Conservation (phyloP, 2,797 vertebrate species). For the Erithacus rubecula region DNA sequence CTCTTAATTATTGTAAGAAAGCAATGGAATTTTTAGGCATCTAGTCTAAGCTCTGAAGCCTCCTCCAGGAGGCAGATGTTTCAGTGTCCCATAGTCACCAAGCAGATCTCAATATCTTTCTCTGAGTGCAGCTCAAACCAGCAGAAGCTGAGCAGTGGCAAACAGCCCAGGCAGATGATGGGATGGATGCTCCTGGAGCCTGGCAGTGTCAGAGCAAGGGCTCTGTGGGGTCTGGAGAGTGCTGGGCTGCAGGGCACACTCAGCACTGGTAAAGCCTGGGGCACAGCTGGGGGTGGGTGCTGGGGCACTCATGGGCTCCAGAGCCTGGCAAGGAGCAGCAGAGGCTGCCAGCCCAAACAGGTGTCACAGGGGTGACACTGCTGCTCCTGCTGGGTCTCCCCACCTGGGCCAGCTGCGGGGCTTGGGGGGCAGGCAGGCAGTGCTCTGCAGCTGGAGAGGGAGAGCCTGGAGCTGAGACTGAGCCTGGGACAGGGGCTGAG, state of each 20-base stretch:
- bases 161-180: background rate
- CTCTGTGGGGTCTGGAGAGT: no score
- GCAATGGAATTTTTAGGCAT: background rate
- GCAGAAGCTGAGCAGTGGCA: accelerated
- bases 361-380: background rate
- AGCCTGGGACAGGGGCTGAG: background rate
- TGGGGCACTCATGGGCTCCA: accelerated
- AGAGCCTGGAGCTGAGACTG: accelerated
- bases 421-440: background rate
- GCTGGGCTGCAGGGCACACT: background rate
- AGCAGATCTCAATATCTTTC: accelerated
- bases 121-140: background rate
- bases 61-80: background rate
- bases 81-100: background rate
- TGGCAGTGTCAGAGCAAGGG: background rate
- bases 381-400: background rate
- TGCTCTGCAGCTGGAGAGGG: background rate
- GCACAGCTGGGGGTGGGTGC: accelerated
- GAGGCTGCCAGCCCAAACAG: background rate
- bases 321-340: background rate
- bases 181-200: background rate
- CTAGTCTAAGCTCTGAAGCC: background rate
- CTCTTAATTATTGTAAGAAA: background rate
- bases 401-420: accelerated
- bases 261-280: background rate